Evolutionary conservation across 2,888 invertebrate genomes (phyloP).

Genomic region (Fragum sueziense): DNA sequence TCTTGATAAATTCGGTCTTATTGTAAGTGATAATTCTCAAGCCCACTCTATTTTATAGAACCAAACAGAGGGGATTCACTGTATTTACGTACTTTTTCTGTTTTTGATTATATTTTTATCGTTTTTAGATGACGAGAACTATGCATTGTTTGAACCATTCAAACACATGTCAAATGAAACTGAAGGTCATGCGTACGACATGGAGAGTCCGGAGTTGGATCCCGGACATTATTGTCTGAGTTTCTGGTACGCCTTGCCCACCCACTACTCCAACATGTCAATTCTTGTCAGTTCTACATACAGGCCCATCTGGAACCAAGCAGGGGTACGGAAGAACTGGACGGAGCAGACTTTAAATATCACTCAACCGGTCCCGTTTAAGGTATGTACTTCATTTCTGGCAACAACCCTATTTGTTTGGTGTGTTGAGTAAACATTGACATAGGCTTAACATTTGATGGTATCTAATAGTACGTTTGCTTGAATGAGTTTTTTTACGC

Average conservation of each 20-base stretch:
- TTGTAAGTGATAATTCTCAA: too few species aligned
- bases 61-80: too few species aligned
- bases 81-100: too few species aligned
- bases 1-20: too few species aligned
- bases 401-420: not conserved
- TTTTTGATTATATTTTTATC: too few species aligned
- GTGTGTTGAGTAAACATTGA: not conserved
- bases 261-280: constrained; percentile 2
- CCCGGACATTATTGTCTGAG: constrained; percentile 18
- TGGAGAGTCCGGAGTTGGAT: not conserved
- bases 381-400: too few species aligned
- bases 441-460: too few species aligned
- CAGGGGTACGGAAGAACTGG: not conserved
- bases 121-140: not conserved
- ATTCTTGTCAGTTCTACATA: not conserved
- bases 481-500: too few species aligned
- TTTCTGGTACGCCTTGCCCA: constrained; percentile 2
- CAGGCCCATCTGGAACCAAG: not conserved
- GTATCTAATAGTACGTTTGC: too few species aligned
- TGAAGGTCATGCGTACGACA: not conserved
- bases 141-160: constrained; percentile 5
- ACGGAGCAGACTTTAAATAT: not conserved
- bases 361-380: not conserved
- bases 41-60: too few species aligned
- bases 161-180: not conserved